phyloP scores from a whole-genome alignment of 2,888 invertebrate species.

The Brachypalpus laphriformis region DNA sequence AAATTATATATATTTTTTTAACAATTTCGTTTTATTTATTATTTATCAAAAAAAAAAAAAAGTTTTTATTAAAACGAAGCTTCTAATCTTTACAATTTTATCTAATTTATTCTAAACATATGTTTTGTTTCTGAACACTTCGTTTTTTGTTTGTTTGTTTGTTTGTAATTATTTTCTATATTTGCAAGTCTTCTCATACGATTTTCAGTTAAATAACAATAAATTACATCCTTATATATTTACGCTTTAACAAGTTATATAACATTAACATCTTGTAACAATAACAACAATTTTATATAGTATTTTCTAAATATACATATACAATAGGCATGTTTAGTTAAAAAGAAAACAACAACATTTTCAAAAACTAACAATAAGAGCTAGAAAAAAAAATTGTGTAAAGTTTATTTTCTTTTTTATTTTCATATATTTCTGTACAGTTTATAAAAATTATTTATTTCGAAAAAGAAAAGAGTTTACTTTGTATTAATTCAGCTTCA shows the following conservation, averaged over 20 bases:
- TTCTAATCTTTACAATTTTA: constrained; percentile 48
- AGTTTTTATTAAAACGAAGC: constrained; percentile 44
- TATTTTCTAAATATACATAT: constrained; percentile 28
- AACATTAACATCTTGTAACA: constrained; percentile 62
- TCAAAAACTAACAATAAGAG: constrained; percentile 60
- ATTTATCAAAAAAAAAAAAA: constrained; percentile 35
- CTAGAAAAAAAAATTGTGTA: constrained; percentile 29
- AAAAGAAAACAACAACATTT: constrained; percentile 56
- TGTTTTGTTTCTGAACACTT: constrained; percentile 64
- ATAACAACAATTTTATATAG: constrained; percentile 49
- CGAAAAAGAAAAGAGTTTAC: constrained; percentile 14
- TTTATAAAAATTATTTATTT: constrained; percentile 14
- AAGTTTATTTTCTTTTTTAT: constrained; percentile 19
- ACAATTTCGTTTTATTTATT: constrained; percentile 59
- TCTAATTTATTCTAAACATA: constrained; percentile 33
- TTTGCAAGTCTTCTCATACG: constrained; percentile 54
- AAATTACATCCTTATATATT: constrained; percentile 33
- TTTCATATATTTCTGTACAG: constrained; percentile 51
- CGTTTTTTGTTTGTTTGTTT: constrained; percentile 35
- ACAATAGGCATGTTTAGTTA: constrained; percentile 16
- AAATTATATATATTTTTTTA: constrained; percentile 23
- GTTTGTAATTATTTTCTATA: constrained; percentile 37
- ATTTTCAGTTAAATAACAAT: constrained; percentile 23
- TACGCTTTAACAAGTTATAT: constrained; percentile 51
- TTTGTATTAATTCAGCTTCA: constrained; percentile 64